Base-by-base conservation (phyloP, 1,140 invertebrate species). In the Chrysoperla carnea region DNA sequence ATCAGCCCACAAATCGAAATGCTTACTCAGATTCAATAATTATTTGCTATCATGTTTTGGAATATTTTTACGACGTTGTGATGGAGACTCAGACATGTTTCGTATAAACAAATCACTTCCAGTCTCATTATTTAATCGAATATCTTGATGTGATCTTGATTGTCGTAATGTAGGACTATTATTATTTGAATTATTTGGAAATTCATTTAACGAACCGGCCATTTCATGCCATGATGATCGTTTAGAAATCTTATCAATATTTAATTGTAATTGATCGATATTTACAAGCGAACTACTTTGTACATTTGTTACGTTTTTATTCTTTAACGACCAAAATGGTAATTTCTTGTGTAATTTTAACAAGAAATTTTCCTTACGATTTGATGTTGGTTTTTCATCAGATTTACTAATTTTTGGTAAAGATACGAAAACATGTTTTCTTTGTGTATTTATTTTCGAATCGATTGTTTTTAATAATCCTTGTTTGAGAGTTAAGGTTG, bases 401-500 rank as follows among this genome's bases (percentile, higher is more conserved):
- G 17, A 5, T 23, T 23, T 23, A 5, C 5, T 23, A 23, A 23
- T 23, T 23, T 23, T 23, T 23, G 17, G 17, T 5, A 56, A 39
- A 53, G 48, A 17, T 39, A 46, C 29, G 48, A 50, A 33, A 60
- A 23, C 36, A 56, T 52, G 8, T 49, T 39, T 44, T 51, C 48
- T 41, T 52, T 54, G 43, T 43, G 44, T 11, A 48, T 41, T 37
- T 43, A 37, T 15, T 51, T 49, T 8, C 6, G 44, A 35, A 14
- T 46, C 49, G 14, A 52, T 8, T 9, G 52, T 46, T 46, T 54
- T 54, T 1, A 61, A 44, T 1, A 58, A 44, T 15, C 59, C 59
- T 8, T 57, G 57, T 49, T 56, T 56, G 35, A 61, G 39, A 12
- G 57, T 48, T 15, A 61, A 40, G 3, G 52, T 61, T 17, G 57